Percentiles rank a stretch among this genome's conserved stretches.
phyloP scores from a whole-genome alignment of 2,113 vertebrate genomes.

The Sigmodon hispidus region DNA sequence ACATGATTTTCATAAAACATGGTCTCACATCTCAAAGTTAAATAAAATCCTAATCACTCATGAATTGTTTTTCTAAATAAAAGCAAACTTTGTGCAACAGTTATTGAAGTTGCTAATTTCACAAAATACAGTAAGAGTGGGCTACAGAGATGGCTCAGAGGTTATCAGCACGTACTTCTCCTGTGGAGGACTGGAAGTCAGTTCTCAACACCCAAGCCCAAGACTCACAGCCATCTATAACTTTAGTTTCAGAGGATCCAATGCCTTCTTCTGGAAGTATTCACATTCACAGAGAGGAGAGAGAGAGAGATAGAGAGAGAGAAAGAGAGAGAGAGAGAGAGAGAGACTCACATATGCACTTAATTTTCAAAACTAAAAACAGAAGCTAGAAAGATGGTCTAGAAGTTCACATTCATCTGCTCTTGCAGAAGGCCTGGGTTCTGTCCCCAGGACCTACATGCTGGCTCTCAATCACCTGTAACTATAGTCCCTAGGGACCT shows the following conservation, averaged over 20 bases:
- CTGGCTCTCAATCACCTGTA: not conserved
- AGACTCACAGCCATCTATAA: not conserved
- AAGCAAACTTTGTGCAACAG: not conserved
- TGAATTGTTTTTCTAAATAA: not conserved
- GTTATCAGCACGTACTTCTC: not conserved
- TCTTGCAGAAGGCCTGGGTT: not conserved
- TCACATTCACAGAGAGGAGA: not conserved
- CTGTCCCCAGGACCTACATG: not conserved
- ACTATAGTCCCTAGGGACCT: not conserved
- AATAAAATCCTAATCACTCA: slow-evolving; percentile 15
- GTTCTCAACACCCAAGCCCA: not conserved
- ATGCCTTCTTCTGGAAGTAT: not conserved
- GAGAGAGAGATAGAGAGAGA: not conserved
- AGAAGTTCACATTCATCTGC: not conserved
- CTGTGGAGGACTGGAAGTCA: not conserved
- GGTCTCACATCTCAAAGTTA: not conserved
- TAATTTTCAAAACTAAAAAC: not conserved
- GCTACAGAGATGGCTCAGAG: not conserved
- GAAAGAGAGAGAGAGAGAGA: not conserved
- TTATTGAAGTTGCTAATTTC: not conserved
- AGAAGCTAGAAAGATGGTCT: not conserved
- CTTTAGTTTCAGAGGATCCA: not conserved
- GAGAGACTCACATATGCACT: too few species aligned
- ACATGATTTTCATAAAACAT: slow-evolving; percentile 27
- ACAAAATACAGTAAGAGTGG: not conserved